phyloP scores from a whole-genome alignment of 1,140 invertebrate species.

The Phenacoccus solenopsis region DNA sequence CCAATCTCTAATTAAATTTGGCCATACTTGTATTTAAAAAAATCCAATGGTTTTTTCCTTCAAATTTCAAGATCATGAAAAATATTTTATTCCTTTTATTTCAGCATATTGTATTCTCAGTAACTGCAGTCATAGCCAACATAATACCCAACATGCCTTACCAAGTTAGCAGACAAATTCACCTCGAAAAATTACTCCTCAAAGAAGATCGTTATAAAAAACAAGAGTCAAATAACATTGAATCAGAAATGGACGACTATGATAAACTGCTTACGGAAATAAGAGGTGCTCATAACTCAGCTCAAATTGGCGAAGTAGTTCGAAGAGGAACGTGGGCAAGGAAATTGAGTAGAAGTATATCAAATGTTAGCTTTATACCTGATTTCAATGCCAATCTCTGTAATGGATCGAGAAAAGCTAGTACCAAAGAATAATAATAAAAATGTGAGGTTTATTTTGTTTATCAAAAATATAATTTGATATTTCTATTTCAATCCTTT shows the following conservation, averaged over 20 bases:
- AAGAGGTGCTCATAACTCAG: not conserved
- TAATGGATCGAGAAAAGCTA: too few relatives aligned
- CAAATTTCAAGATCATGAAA: not conserved
- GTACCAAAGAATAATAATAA: too few relatives aligned
- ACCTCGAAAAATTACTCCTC: not conserved
- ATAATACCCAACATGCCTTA: conserved; percentile 1
- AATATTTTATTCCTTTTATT: not conserved
- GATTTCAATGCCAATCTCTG: too few relatives aligned
- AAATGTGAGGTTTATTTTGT: too few relatives aligned
- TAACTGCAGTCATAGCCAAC: not conserved
- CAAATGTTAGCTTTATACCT: not conserved
- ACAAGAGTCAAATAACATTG: not conserved
- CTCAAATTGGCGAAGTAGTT: not conserved
- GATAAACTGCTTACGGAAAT: not conserved
- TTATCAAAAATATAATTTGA: too few relatives aligned
- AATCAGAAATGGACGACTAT: not conserved
- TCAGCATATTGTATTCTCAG: not conserved
- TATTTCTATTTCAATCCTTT: too few relatives aligned
- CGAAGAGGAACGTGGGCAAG: not conserved
- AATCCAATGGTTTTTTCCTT: too few relatives aligned
- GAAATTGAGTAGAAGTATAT: not conserved
- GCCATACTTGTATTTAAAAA: too few relatives aligned
- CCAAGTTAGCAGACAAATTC: not conserved
- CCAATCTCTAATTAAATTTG: too few relatives aligned
- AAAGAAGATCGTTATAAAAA: not conserved